phyloP scores from a whole-genome alignment of 2,797 vertebrate genomes.

The Oreochromis mossambicus region DNA sequence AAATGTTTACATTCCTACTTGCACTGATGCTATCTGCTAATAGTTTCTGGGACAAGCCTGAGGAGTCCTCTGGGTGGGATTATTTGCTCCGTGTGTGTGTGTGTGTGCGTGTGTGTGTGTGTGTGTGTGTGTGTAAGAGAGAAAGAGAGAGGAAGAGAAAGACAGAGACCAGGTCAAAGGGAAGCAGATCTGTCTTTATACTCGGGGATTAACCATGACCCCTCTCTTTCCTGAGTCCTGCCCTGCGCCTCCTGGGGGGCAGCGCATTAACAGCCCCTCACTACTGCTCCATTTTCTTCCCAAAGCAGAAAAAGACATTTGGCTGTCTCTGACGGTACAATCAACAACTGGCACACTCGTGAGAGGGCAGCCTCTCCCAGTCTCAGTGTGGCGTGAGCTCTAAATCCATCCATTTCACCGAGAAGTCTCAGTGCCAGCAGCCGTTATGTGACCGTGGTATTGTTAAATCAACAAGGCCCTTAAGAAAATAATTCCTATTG shows the following conservation, averaged over 20 bases:
- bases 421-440: slow-evolving; percentile 1
- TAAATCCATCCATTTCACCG: slow-evolving; percentile 3
- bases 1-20: slow-evolving; percentile 83
- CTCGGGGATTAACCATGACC: slow-evolving; percentile 76
- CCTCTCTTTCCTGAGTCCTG: slow-evolving; percentile 67
- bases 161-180: slow-evolving; percentile 58
- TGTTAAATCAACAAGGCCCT: slow-evolving; percentile 38
- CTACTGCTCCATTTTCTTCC: neutral
- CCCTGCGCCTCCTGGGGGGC: slow-evolving; percentile 29
- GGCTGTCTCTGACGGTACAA: neutral
- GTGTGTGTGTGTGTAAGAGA: slow-evolving; percentile 3
- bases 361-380: neutral
- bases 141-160: neutral
- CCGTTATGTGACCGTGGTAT: slow-evolving; percentile 9
- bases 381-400: slow-evolving; percentile 1
- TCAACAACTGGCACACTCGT: neutral
- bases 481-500: slow-evolving; percentile 35
- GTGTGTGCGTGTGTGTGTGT: slow-evolving; percentile 5
- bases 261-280: slow-evolving; percentile 43
- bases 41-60: slow-evolving; percentile 73
- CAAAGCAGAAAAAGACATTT: neutral
- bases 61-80: slow-evolving; percentile 72
- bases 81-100: slow-evolving; percentile 34
- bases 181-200: slow-evolving; percentile 70
- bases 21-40: slow-evolving; percentile 80